phyloP scores from a whole-genome alignment of 2,888 invertebrate species.

The Ectropis crepuscularia region DNA sequence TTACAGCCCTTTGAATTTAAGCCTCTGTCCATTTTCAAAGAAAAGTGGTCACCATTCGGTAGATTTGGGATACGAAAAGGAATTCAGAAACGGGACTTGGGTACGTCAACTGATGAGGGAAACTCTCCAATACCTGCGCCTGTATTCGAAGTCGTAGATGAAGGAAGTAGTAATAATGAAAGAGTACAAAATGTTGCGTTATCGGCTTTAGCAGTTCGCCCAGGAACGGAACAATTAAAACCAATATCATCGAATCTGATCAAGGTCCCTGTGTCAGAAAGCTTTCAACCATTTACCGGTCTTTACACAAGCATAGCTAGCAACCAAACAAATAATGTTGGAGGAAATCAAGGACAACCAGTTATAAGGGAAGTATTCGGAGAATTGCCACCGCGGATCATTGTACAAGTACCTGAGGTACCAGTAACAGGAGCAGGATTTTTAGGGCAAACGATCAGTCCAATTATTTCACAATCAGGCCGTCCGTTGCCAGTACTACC shows the following conservation, averaged over 20 bases:
- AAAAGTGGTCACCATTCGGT: constrained; percentile 64
- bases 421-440: not conserved
- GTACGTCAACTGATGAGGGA: not conserved
- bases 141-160: constrained; percentile 47
- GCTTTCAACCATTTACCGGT: constrained; percentile 2
- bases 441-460: not conserved
- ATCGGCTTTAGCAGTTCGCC: constrained; percentile 28
- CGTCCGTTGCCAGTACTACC: constrained; percentile 2
- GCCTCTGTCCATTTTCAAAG: constrained; percentile 57
- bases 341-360: constrained; percentile 6
- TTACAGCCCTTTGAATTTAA: constrained; percentile 49
- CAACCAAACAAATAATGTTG: constrained; percentile 14
- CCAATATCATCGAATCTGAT: constrained; percentile 16
- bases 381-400: constrained; percentile 31
- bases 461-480: not conserved
- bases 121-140: constrained; percentile 40
- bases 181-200: constrained; percentile 21
- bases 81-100: constrained; percentile 44
- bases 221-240: constrained; percentile 22
- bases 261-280: constrained; percentile 20
- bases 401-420: constrained; percentile 7
- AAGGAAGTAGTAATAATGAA: constrained; percentile 13
- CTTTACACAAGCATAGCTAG: constrained; percentile 18
- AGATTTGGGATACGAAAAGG: constrained; percentile 46
- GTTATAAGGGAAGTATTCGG: constrained; percentile 19